These are phyloP conservation scores for Drosophila mimica DNA, from an alignment of 2,888 invertebrate species.

Conservation along the genomic window DNA sequence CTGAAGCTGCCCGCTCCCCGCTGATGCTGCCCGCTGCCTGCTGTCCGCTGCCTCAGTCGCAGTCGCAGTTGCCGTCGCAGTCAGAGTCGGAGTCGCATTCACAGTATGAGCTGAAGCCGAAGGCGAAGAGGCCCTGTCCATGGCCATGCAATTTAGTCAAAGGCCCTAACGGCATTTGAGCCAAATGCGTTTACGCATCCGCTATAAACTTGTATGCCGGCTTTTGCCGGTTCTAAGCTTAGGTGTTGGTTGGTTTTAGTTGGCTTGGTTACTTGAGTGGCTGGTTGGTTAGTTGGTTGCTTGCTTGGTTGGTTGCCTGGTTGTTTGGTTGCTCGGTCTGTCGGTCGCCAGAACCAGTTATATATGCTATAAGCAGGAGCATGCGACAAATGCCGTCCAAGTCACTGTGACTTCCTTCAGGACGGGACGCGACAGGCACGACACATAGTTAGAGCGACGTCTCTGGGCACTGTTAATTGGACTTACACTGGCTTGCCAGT, in stretches of 20 bases:
- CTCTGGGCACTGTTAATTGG: constrained; percentile 75
- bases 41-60: not conserved
- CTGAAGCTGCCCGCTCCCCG: no score
- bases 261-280: constrained; percentile 23
- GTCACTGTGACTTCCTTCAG: constrained; percentile 76
- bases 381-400: constrained; percentile 76
- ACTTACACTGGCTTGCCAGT: constrained; percentile 62
- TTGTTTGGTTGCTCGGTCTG: constrained; percentile 38
- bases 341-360: constrained; percentile 79
- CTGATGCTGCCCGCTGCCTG: no score
- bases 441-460: constrained; percentile 53
- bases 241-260: constrained; percentile 48
- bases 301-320: constrained; percentile 6
- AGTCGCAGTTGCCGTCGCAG: constrained; percentile 7
- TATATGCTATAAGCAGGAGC: constrained; percentile 74
- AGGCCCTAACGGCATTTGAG: constrained; percentile 84
- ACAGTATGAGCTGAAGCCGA: constrained; percentile 38
- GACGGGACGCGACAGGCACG: constrained; percentile 59
- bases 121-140: constrained; percentile 69
- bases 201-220: constrained; percentile 83
- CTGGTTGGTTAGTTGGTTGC: constrained; percentile 20
- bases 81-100: constrained; percentile 2
- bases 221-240: constrained; percentile 67
- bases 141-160: constrained; percentile 82
- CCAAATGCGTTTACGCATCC: constrained; percentile 85